Conservation (phyloP, 2,888 invertebrate species). For the Sisyra nigra region DNA sequence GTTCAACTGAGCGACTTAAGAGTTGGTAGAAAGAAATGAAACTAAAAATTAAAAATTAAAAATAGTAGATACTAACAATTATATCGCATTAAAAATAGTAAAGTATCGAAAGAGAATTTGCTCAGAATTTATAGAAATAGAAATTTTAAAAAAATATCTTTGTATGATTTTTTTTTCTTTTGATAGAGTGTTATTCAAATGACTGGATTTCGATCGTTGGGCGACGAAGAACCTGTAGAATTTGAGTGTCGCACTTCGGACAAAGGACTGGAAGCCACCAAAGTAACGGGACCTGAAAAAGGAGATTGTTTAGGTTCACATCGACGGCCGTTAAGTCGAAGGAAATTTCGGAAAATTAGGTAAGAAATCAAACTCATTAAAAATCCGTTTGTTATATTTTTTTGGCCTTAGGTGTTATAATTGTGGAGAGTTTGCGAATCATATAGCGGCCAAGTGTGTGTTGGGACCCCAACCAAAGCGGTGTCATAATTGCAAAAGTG, state of each 20-base stretch:
- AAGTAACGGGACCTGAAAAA: slow-evolving; percentile 64
- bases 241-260: slow-evolving; percentile 73
- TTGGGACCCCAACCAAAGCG: slow-evolving; percentile 80
- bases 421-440: slow-evolving; percentile 84
- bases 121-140: too few relatives aligned
- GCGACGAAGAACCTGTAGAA: slow-evolving; percentile 77
- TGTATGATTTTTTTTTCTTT: slow-evolving; percentile 11
- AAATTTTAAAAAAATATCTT: too few relatives aligned
- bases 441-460: slow-evolving; percentile 79
- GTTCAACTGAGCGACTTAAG: too few relatives aligned
- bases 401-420: slow-evolving; percentile 65
- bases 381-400: slow-evolving; percentile 5
- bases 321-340: slow-evolving; percentile 63
- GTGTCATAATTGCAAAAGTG: slow-evolving; percentile 80
- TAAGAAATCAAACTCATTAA: slow-evolving; percentile 19
- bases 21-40: too few relatives aligned
- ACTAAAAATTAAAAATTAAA: too few relatives aligned
- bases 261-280: slow-evolving; percentile 75
- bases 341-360: slow-evolving; percentile 75
- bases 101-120: too few relatives aligned
- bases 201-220: slow-evolving; percentile 75
- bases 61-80: too few relatives aligned
- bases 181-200: slow-evolving; percentile 81
- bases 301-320: slow-evolving; percentile 70
- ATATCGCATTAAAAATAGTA: too few relatives aligned